Base-by-base conservation (phyloP, 2,797 vertebrate genomes). In the Iguana delicatissima region DNA sequence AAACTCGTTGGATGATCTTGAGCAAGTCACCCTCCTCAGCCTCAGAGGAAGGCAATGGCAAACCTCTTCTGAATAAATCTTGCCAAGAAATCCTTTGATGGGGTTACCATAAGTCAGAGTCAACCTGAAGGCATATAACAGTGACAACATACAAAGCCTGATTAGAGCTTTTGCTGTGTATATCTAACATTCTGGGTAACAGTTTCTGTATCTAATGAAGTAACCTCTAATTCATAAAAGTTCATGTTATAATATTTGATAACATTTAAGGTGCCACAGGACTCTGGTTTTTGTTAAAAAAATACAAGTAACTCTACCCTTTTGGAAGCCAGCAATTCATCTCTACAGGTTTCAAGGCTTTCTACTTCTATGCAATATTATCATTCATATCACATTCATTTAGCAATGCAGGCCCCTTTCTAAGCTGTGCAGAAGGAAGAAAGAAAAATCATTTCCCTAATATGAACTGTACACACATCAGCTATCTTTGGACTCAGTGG, bases 351-450 rank as follows among this genome's bases (percentile, higher is more conserved):
- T 22, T 32, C 67, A 69, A 69, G n/a, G 20, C 6, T 55, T 57
- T 16, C 5, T 38, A 46, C 1, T 32, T 89, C 69, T 1, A 38
- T 46, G 76, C 89, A 90, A n/a, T 76, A 86, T 85, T 86, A 92
- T 94, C 50, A 32, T 52, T 85, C 93, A 91, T 16, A 1, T 86
- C 62, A 76, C 86, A 92, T 93, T 92, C 79, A 80, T 69, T 84
- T 52, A 92, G 38, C 69, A 89, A 32, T 87, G 77, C 80, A 81
- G 87, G 88, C 87, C 87, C 84, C 16, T 62, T 90, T 1, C 26
- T 10, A 69, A 69, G 24, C 62, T 5, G 26, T 26, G 62, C 20
- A 26, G 62, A 64, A 64, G 62, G 22, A 64, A 64, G 8, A 64
- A 64, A 26, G 62, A 26, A 64, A 90, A 92, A 89, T 81, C 57